Conservation (phyloP, 2,113 vertebrate genomes). For the Cephalopholis sonnerati region DNA sequence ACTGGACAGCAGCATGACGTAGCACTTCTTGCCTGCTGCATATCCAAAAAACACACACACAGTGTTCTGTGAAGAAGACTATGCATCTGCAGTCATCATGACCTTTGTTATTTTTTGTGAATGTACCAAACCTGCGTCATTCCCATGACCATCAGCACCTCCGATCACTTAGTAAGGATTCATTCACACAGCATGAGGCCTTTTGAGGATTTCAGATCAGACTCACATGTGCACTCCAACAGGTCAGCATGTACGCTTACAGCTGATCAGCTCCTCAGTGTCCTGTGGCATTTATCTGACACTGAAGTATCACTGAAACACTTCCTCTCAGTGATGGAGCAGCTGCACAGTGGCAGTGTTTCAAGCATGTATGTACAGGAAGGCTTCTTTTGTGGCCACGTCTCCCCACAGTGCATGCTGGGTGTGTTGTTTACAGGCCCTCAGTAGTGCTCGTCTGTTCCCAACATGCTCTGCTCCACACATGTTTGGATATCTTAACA, state of each 20-base stretch:
- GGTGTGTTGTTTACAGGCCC: slow-evolving; percentile 42
- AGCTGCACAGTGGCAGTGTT: slow-evolving; percentile 13
- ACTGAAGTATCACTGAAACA: neutral
- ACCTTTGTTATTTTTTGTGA: slow-evolving; percentile 23
- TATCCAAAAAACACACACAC: slow-evolving; percentile 37
- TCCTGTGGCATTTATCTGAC: neutral
- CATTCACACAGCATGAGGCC: slow-evolving; percentile 1
- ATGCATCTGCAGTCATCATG: neutral
- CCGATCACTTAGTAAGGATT: neutral
- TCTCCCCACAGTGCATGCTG: slow-evolving; percentile 32
- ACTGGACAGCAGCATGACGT: slow-evolving; percentile 73
- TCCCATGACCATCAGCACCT: neutral
- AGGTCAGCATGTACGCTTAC: slow-evolving; percentile 21
- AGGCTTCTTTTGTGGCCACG: slow-evolving; percentile 22
- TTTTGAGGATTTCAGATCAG: neutral
- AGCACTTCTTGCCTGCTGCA: slow-evolving; percentile 65
- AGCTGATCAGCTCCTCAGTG: neutral
- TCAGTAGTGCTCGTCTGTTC: slow-evolving; percentile 7
- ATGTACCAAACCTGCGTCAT: neutral
- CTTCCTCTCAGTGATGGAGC: slow-evolving; percentile 10
- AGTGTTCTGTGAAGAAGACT: slow-evolving; percentile 6
- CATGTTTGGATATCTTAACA: slow-evolving; percentile 54
- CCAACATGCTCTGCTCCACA: slow-evolving; percentile 33
- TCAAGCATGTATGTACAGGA: slow-evolving; percentile 15
- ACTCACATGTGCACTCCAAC: neutral